These are phyloP conservation scores for Alethe diademata DNA, from an alignment of 2,113 vertebrate species.

Conservation along the genomic window DNA sequence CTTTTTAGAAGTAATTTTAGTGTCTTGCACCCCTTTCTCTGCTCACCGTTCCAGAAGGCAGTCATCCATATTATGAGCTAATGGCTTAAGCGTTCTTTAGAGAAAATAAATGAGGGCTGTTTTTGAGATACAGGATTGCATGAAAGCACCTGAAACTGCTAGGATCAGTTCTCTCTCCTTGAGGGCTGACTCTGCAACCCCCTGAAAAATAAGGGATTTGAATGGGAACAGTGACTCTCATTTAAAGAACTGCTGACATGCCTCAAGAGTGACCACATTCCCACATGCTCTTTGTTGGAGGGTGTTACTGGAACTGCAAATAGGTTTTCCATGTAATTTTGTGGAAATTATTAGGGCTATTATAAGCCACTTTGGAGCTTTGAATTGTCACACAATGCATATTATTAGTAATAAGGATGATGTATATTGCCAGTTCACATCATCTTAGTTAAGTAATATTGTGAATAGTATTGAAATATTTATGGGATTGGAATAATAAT, in stretches of 20 bases:
- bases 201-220: constrained; percentile 10
- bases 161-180: neutral
- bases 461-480: neutral
- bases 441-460: neutral
- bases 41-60: constrained; percentile 33
- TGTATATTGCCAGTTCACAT: neutral
- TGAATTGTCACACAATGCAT: neutral
- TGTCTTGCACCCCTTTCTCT: neutral
- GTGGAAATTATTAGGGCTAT: constrained; percentile 10
- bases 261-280: constrained; percentile 18
- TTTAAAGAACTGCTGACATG: neutral
- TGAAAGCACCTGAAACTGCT: constrained; percentile 34
- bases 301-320: constrained; percentile 1
- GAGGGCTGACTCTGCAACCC: constrained; percentile 27
- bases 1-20: constrained; percentile 25
- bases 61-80: constrained; percentile 53
- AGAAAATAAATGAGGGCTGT: neutral
- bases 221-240: constrained; percentile 35
- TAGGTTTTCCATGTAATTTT: constrained; percentile 42
- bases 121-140: constrained; percentile 21
- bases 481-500: neutral
- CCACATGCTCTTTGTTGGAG: constrained; percentile 41
- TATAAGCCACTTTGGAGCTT: neutral
- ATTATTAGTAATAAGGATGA: neutral
- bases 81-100: constrained; percentile 21